A percentile compares a stretch with the other conserved stretches of the same genome.
Conservation (phyloP, 2,797 vertebrate genomes). For the Luscinia megarhynchos region DNA sequence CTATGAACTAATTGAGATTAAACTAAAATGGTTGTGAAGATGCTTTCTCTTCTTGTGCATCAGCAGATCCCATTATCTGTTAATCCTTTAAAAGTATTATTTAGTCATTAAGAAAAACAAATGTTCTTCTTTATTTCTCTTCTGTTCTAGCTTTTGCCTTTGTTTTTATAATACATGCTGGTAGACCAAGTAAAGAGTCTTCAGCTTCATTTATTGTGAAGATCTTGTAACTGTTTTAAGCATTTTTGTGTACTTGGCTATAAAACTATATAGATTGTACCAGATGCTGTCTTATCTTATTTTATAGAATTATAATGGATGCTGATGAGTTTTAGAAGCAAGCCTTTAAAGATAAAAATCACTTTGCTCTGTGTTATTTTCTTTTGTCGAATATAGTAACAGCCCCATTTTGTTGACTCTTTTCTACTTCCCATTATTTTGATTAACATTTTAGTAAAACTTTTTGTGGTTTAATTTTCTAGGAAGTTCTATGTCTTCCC, state of each 20-base stretch:
- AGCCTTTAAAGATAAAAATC: conserved; percentile 32
- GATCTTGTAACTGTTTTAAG: background rate
- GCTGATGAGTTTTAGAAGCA: conserved; percentile 19
- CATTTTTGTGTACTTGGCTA: conserved; percentile 26
- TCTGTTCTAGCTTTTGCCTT: conserved; percentile 19
- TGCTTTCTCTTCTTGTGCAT: conserved; percentile 5
- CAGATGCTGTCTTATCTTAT: conserved; percentile 39
- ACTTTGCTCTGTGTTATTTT: background rate
- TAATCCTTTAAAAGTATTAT: conserved; percentile 29
- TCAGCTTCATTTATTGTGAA: conserved; percentile 13
- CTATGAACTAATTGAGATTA: conserved; percentile 54
- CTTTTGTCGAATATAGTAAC: background rate
- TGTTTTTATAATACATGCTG: background rate
- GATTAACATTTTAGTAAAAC: background rate
- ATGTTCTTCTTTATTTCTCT: background rate
- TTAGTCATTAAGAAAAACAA: background rate
- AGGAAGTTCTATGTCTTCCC: background rate
- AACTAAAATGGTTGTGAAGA: conserved; percentile 14
- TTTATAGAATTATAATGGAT: conserved; percentile 61
- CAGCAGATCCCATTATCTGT: background rate
- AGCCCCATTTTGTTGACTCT: background rate
- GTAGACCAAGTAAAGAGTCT: background rate
- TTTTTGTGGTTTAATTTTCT: background rate
- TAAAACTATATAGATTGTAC: conserved; percentile 48
- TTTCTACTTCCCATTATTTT: background rate